phyloP scores from a whole-genome alignment of 2,797 vertebrate species.

The Sarcoramphus papa region DNA sequence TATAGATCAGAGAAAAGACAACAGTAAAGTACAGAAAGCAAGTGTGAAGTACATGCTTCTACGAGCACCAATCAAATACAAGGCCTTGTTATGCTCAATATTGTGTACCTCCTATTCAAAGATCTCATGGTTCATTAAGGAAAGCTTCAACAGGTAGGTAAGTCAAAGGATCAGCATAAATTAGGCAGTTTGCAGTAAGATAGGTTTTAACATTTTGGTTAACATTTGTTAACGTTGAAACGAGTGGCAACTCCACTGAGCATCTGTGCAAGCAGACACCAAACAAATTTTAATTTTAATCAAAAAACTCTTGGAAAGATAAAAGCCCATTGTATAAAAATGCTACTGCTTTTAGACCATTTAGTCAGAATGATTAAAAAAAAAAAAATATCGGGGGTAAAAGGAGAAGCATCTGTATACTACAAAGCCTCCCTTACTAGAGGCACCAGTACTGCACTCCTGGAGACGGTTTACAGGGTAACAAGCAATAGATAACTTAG shows the following conservation, averaged over 20 bases:
- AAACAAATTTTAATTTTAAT: not conserved
- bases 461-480: not conserved
- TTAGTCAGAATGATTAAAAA: not conserved
- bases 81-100: not conserved
- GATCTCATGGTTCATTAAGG: not conserved
- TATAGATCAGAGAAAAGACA: not conserved
- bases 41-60: not conserved
- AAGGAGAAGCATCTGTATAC: not conserved
- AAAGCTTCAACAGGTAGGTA: not conserved
- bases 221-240: not conserved
- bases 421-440: not conserved
- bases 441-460: not conserved
- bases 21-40: not conserved
- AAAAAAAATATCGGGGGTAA: not conserved
- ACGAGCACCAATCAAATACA: not conserved
- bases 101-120: not conserved
- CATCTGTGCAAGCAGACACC: not conserved
- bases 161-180: not conserved
- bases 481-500: conserved; percentile 1
- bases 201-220: not conserved
- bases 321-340: not conserved
- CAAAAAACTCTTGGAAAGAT: not conserved
- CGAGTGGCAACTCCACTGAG: not conserved
- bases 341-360: not conserved
- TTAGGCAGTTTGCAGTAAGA: not conserved